Evolutionary conservation across 1,140 invertebrate species (phyloP), one percentile per base, ranked within the genome.

Genomic region (Sitobion miscanthi): DNA sequence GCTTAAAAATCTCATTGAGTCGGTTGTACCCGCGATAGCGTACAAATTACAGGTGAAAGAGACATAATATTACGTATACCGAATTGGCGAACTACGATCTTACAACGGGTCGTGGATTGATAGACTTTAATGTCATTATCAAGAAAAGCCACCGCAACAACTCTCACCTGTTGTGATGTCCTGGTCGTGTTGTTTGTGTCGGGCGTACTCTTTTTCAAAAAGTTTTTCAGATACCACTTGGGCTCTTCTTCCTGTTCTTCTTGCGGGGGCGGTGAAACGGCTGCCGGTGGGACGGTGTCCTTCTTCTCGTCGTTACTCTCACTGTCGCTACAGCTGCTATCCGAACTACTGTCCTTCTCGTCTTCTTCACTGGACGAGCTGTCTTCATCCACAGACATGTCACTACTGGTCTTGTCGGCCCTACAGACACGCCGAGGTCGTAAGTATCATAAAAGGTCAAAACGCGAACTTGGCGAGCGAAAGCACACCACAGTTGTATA

Each of bases 161-260:
- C 14, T 21, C 88, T 42, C 77, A 93, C 91, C 82, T 93, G 91
- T 93, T 93, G 91, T 42, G 91, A 93, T 25, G 91, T 93, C 49
- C 91, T 85, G n/a, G 82, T 85, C 47, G 91, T 93, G 82, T 93
- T 93, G 91, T 93, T 93, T 21, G 91, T 93, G 47, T 93, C 91
- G 8, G 91, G 91, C 47, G 91, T 93, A 38, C 82, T 93, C 91
- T 93, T 93, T 52, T 93, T 93, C 91, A 93, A 57, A 52, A 93
- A 93, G 82, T 93, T 93, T 38, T 93, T 93, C 49, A 93, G 77
- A 54, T 85, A 93, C 91, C 91, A 93, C 23, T 83, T 54, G 25
- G 91, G 82, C 30, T 93, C 91, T 45, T 85, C 91, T 25, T 93
- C 69, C 25, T 90, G 89, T 93, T 93, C 82, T 38, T 86, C 57